Conservation (phyloP, 2,113 vertebrate species). For the Amazona guildingii region DNA sequence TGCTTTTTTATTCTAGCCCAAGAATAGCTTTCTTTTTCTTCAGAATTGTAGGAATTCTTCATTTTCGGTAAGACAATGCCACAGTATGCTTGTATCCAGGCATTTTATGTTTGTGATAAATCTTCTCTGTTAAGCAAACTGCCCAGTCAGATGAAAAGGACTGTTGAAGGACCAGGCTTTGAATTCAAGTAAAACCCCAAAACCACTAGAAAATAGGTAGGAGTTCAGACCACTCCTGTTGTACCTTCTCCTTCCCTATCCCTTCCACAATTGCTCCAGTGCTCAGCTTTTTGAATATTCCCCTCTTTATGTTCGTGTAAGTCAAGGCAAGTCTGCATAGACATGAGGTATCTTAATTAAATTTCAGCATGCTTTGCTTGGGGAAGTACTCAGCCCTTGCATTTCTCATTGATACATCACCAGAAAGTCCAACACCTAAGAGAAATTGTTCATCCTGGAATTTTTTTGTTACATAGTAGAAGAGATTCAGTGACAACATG, state of each 20-base stretch:
- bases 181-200: background rate
- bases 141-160: background rate
- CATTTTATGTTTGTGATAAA: background rate
- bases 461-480: background rate
- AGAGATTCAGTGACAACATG: background rate
- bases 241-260: background rate
- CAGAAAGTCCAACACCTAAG: background rate
- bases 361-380: background rate
- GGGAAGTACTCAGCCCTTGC: background rate
- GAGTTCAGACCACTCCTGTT: background rate
- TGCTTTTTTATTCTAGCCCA: background rate
- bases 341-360: background rate
- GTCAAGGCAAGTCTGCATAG: background rate
- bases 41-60: background rate
- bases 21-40: background rate
- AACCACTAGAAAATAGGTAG: background rate
- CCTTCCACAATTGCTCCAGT: background rate
- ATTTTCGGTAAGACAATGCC: background rate
- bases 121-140: background rate
- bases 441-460: background rate
- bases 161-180: background rate
- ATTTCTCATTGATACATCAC: background rate
- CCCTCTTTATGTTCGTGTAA: background rate
- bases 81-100: background rate
- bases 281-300: background rate